phyloP scores from a whole-genome alignment of 2,113 vertebrate genomes.

The Saiga tatarica region DNA sequence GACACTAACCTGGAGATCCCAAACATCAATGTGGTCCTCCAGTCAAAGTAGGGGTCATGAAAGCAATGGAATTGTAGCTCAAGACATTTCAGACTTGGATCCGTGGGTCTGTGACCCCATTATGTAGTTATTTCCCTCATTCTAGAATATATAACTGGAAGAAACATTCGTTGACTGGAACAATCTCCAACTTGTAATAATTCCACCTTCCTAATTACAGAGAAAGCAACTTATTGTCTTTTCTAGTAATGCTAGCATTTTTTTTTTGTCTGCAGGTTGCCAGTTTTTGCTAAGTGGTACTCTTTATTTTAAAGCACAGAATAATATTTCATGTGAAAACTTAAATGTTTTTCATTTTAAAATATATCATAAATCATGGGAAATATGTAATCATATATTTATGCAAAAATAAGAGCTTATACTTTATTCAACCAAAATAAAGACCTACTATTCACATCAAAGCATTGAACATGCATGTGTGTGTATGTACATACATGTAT shows the following conservation, averaged over 20 bases:
- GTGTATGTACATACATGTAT: background rate
- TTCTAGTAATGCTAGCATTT: background rate
- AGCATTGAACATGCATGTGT: background rate
- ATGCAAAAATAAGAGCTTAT: background rate
- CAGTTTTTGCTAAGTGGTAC: background rate
- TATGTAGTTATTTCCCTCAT: background rate
- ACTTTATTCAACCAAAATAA: background rate
- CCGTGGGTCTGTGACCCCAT: background rate
- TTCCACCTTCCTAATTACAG: background rate
- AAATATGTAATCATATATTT: background rate
- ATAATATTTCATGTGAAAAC: background rate
- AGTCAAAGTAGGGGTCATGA: background rate
- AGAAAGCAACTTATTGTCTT: background rate
- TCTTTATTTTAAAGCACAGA: background rate
- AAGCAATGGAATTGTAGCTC: background rate
- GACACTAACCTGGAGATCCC: background rate
- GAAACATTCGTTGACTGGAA: background rate
- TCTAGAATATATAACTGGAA: background rate
- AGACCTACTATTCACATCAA: background rate
- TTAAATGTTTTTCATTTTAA: background rate
- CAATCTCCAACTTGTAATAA: background rate
- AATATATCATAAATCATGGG: background rate
- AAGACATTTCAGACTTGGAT: background rate
- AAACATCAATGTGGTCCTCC: background rate
- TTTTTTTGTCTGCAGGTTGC: background rate